A percentile compares a stretch with the other conserved stretches of the same genome.
Conservation (phyloP, 2,113 vertebrate species). For the Petrocephalus zakoni region DNA sequence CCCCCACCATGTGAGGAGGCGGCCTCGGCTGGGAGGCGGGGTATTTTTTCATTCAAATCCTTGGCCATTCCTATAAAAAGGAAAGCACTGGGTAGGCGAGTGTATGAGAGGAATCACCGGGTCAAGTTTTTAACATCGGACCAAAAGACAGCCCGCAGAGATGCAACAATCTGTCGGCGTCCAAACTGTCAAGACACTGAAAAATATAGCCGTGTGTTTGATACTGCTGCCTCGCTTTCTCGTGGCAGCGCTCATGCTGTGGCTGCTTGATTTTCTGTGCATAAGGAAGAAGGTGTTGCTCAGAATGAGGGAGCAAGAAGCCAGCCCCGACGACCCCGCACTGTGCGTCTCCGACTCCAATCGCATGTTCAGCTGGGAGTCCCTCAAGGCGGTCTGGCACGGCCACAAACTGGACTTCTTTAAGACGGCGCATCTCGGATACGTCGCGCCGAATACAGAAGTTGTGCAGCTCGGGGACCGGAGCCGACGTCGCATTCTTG, state of each 20-base stretch:
- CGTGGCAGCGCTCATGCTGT: slow-evolving; percentile 85
- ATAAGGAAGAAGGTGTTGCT: slow-evolving; percentile 81
- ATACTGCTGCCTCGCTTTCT: slow-evolving; percentile 92
- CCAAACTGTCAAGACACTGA: slow-evolving; percentile 76
- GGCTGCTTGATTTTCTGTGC: slow-evolving; percentile 93
- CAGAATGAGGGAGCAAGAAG: slow-evolving; percentile 61
- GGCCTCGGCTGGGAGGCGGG: slow-evolving; percentile 81
- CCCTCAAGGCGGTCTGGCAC: slow-evolving; percentile 92
- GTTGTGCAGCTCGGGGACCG: slow-evolving; percentile 80
- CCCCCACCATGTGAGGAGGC: slow-evolving; percentile 92
- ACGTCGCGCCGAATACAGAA: slow-evolving; percentile 85
- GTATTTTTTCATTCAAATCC: slow-evolving; percentile 84
- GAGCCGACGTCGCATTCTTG: slow-evolving; percentile 72
- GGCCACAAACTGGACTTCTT: slow-evolving; percentile 95
- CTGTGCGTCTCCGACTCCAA: slow-evolving; percentile 92
- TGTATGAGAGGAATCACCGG: slow-evolving; percentile 59
- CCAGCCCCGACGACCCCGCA: slow-evolving; percentile 80
- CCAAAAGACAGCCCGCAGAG: slow-evolving; percentile 47
- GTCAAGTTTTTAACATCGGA: slow-evolving; percentile 55
- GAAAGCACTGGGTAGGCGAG: slow-evolving; percentile 64
- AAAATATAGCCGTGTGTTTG: slow-evolving; percentile 81
- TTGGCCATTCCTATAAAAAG: slow-evolving; percentile 79
- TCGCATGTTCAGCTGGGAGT: slow-evolving; percentile 90
- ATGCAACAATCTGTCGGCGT: slow-evolving; percentile 81
- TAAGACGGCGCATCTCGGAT: slow-evolving; percentile 84